Base-by-base conservation (phyloP, 2,113 vertebrate species). In the Edolisoma coerulescens region DNA sequence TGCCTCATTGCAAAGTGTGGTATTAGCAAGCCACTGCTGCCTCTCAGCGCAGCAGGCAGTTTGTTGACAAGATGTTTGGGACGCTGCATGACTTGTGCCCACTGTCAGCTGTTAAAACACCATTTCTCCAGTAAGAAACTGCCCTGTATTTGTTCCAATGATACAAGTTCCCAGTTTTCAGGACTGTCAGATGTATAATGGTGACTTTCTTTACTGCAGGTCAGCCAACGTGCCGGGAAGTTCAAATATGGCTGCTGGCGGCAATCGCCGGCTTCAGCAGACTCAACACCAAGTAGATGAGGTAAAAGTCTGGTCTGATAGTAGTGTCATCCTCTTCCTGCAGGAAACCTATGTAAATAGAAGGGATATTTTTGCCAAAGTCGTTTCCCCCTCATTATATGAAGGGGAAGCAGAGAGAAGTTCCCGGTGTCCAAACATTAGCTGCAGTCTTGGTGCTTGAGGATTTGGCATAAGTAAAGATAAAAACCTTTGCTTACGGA, bases 271-370 rank as follows among this genome's bases (percentile, higher is more conserved):
- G 56, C 98, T 98, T 47, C 98, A 98, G 94, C 98, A 98, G 95
- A 98, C 98, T 9, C 98, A 98, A 0, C 96, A 98, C 67, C 98
- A 98, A 98, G 98, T 98, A 12, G 97, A 98, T 86, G 98, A 98
- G 98, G 98, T 98, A 97, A 75, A 90, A 45, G 30, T 59, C 63
- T 63, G 24, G 9, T 65, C 19, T 52, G 24, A 26, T 11, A 30
- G 21, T 14, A 28, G 15, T 39, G 44, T 71, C 39, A 11, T 23
- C 1, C 3, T 59, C 45, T 67, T 64, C 32, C 53, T 61, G 24
- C 27, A 45, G 59, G 33, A 88, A 90, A 47, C 3, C 3, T 54
- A 0, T 44, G 6, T 28, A 54, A 16, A 26, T 59, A 10, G 14
- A 53, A 74, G 27, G 33, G 41, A 27, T 80, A 4, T n/a, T 73